Base-by-base conservation (phyloP, 2,113 vertebrate genomes). In the Engraulis encrasicolus region DNA sequence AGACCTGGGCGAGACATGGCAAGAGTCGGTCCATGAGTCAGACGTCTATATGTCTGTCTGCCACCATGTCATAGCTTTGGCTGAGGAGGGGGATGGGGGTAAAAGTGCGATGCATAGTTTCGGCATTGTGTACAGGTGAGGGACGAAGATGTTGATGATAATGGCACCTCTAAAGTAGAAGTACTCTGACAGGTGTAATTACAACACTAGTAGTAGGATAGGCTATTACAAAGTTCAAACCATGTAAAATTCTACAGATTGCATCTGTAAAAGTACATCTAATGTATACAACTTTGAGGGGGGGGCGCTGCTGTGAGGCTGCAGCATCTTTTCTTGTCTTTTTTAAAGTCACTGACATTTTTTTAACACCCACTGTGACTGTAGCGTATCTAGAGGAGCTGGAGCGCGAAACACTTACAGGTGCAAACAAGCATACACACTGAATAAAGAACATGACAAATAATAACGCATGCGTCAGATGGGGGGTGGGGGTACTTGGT, bases 91-190 rank as follows among this genome's bases (percentile, higher is more conserved):
- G n/a, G n/a, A n/a, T n/a, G n/a, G n/a, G n/a, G 52, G 27, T 14
- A 58, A 66, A 66, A 66, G n/a, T 66, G 66, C 66, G 27, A 34
- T 74, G 66, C 66, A 74, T 74, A 74, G 66, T 74, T 34, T 74
- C 27, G 31, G 23, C 66, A 34, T n/a, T 74, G 27, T 74, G 14
- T 27, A 74, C 27, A 74, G 66, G 6, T 27, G 14, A 45, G 66
- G 66, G 31, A 4, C n/a, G n/a, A 31, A 9, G 11, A 66, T n/a
- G n/a, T n/a, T n/a, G n/a, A n/a, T n/a, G n/a, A n/a, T n/a, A 9
- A 27, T 66, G 58, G 58, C 58, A 12, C n/a, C 58, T 20, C n/a
- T n/a, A n/a, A n/a, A n/a, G n/a, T n/a, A n/a, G n/a, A n/a, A n/a
- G n/a, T n/a, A n/a, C n/a, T n/a, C n/a, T n/a, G n/a, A n/a, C n/a